Evolutionary conservation across 92 coral and sea anemone genomes (phyloP).

Genomic region (Epizoanthus illoricatus): DNA sequence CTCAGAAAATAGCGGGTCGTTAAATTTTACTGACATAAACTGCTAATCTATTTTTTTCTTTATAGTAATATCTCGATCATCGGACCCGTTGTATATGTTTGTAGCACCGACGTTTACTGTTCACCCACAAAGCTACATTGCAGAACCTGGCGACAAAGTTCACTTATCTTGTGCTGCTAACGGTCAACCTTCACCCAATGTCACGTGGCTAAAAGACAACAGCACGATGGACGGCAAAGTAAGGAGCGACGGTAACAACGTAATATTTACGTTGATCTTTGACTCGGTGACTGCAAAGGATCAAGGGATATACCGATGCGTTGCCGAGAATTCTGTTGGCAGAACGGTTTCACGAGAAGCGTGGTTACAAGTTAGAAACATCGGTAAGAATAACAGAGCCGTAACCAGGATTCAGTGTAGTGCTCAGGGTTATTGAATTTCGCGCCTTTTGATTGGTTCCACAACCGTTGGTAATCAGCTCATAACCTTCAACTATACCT

Average conservation of each 20-base stretch:
- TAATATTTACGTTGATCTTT: constrained; percentile 10
- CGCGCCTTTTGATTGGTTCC: too few relatives aligned
- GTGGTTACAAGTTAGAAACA: too few relatives aligned
- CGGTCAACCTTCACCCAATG: constrained; percentile 43
- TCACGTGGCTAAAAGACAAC: constrained; percentile 54
- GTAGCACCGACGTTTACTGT: constrained; percentile 13
- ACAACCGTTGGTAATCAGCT: too few relatives aligned
- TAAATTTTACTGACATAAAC: background rate
- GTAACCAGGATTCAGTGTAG: too few relatives aligned
- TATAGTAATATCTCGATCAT: background rate
- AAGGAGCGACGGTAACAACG: background rate
- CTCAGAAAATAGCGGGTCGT: background rate
- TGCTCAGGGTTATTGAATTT: too few relatives aligned
- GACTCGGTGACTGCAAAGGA: constrained; percentile 20
- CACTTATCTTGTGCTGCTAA: constrained; percentile 40
- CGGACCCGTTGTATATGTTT: background rate
- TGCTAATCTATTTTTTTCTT: background rate
- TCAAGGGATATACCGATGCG: constrained; percentile 54
- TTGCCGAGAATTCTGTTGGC: constrained; percentile 47
- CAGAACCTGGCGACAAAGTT: constrained; percentile 31
- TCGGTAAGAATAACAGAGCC: too few relatives aligned
- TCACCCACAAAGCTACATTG: constrained; percentile 19
- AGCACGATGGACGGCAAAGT: constrained; percentile 10
- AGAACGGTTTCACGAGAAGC: background rate
- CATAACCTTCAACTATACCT: too few relatives aligned